Percentiles rank a stretch among this genome's conserved stretches.
Evolutionary conservation across 2,888 invertebrate genomes (phyloP).

Genomic region (Steinernema carpocapsae): DNA sequence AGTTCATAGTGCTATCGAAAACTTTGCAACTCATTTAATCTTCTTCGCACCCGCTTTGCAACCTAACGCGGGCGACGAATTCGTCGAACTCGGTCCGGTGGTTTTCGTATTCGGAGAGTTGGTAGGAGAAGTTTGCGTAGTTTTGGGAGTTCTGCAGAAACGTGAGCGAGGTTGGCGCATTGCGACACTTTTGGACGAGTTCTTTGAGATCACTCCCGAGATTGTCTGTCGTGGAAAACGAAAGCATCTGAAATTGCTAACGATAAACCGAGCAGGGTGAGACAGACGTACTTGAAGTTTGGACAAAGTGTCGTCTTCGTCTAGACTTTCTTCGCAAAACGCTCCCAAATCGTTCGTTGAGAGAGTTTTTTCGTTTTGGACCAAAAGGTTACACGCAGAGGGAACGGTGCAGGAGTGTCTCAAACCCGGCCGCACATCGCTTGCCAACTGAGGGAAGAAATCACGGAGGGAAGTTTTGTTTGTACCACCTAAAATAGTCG

Average conservation of each 20-base stretch:
- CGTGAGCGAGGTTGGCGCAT: neutral
- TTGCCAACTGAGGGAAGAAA: neutral
- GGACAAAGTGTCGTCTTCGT: neutral
- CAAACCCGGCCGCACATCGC: neutral
- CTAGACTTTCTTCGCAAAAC: neutral
- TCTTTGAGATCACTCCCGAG: conserved; percentile 26
- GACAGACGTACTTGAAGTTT: neutral
- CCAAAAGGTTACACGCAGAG: conserved; percentile 8
- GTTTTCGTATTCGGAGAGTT: neutral
- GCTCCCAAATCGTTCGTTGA: neutral
- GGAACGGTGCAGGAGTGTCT: conserved; percentile 9
- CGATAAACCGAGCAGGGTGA: no score
- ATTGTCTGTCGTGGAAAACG: neutral
- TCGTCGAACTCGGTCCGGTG: conserved; percentile 1
- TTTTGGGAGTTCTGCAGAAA: neutral
- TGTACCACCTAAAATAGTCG: neutral
- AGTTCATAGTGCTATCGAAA: neutral
- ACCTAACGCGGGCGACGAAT: neutral
- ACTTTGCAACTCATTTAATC: neutral
- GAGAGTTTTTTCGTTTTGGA: neutral
- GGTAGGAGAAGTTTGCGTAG: neutral
- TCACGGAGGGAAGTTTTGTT: neutral
- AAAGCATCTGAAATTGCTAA: neutral
- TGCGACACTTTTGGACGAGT: conserved; percentile 10
- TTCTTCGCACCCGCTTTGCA: neutral